phyloP scores from a whole-genome alignment of 2,113 vertebrate genomes.

The Hippolais icterina region DNA sequence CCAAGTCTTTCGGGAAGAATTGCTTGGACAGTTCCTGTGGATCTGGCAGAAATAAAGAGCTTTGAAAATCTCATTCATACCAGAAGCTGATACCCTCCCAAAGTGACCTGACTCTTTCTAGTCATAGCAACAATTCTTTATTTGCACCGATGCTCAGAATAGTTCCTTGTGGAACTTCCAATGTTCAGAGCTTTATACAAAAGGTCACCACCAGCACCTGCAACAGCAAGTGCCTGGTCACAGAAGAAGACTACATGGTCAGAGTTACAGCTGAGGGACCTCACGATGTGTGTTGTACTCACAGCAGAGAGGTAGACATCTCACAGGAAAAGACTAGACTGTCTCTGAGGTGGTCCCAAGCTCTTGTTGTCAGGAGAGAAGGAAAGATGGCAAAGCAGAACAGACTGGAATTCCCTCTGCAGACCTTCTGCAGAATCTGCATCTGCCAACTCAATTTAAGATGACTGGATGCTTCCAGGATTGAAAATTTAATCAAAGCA shows the following conservation, averaged over 20 bases:
- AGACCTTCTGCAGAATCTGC: neutral
- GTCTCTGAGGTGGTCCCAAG: neutral
- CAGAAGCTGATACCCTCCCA: neutral
- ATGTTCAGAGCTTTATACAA: neutral
- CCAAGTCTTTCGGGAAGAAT: neutral
- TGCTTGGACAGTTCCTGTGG: neutral
- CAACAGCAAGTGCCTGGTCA: neutral
- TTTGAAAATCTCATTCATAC: slow-evolving; percentile 10
- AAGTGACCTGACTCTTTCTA: neutral
- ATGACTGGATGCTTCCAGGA: neutral
- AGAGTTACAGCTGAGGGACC: neutral
- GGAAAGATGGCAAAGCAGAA: neutral
- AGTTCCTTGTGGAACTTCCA: neutral
- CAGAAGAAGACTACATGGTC: neutral
- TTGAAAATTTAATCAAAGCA: neutral
- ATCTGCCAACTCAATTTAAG: neutral
- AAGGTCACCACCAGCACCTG: neutral
- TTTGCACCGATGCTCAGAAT: neutral
- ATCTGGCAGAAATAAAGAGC: neutral
- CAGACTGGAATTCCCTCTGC: neutral
- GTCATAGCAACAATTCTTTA: neutral
- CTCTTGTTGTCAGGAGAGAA: neutral
- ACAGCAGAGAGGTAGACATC: neutral
- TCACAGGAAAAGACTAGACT: neutral
- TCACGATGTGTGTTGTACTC: neutral